A percentile compares a stretch with the other conserved stretches of the same genome.
Evolutionary conservation across 2,797 vertebrate species (phyloP).

Genomic region (Coendou prehensilis): DNA sequence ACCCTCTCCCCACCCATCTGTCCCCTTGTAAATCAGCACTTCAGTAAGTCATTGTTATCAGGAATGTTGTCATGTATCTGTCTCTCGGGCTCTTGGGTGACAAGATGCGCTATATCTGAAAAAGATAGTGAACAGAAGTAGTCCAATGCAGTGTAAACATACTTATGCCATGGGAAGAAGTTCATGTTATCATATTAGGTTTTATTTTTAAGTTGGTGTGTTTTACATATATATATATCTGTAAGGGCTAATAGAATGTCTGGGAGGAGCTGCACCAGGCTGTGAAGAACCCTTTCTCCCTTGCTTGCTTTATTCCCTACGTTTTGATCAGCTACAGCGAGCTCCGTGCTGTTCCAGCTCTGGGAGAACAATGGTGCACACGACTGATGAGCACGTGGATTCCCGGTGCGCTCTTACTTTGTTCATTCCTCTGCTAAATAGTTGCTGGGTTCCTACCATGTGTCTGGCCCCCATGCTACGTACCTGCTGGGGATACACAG

Average conservation of each 20-base stretch:
- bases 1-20: neutral
- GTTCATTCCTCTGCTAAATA: neutral
- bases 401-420: accelerated
- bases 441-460: neutral
- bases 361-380: neutral
- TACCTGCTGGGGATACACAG: neutral
- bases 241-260: neutral
- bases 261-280: neutral
- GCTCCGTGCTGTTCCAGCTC: neutral
- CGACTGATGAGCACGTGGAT: too few species aligned
- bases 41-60: neutral
- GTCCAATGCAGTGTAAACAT: neutral
- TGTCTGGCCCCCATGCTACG: neutral
- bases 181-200: neutral
- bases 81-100: neutral
- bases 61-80: neutral
- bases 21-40: neutral
- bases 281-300: neutral
- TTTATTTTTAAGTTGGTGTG: neutral
- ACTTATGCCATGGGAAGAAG: neutral
- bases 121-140: neutral
- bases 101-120: neutral
- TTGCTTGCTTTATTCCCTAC: neutral
- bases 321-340: neutral
- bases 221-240: neutral